Evolutionary conservation across 2,888 invertebrate species (phyloP), one percentile per base, ranked within the genome.

Genomic region (Lampropteryx suffumata): DNA sequence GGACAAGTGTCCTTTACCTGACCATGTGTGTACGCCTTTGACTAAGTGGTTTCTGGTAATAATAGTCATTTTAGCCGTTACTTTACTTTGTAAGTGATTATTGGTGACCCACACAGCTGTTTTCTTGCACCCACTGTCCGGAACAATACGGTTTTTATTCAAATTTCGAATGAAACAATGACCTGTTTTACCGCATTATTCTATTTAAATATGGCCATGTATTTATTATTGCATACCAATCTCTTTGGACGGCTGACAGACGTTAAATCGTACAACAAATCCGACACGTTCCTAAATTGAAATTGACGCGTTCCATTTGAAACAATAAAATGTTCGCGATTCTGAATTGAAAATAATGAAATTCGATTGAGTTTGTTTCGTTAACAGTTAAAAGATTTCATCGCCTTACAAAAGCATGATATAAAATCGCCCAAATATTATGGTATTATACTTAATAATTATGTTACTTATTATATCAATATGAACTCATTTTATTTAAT

Each of bases 131-230:
- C 76, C 87, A 83, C 71, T 66, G 65, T 70, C 75, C 82, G 85
- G 84, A 87, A 88, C 86, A 81, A 77, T 89, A 89, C 84, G 75
- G 88, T 86, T 90, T 87, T 84, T 84, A 85, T 88, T 85, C 62
- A 83, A 86, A 89, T 84, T 79, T 69, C 52, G 59, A 68, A 69
- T 61, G 66, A 58, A 68, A 68, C 69, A 67, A 69, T 59, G 59
- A 65, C 55, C 61, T 67, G 61, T 56, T 44, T 48, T 52, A 55
- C 36, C 43, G 36, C 55, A 49, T 48, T 52, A 41, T 46, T 47
- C 47, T 50, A 50, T 49, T 54, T 17, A 41, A 51, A 57, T 3
- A 56, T 43, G 35, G 54, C 54, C 34, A 55, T 67, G 59, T 64
- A 58, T 67, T 70, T 73, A 66, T 62, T 69, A 65, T 69, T 69